Base-by-base conservation (phyloP, 2,888 invertebrate genomes). In the Zaprionus bogoriensis region DNA sequence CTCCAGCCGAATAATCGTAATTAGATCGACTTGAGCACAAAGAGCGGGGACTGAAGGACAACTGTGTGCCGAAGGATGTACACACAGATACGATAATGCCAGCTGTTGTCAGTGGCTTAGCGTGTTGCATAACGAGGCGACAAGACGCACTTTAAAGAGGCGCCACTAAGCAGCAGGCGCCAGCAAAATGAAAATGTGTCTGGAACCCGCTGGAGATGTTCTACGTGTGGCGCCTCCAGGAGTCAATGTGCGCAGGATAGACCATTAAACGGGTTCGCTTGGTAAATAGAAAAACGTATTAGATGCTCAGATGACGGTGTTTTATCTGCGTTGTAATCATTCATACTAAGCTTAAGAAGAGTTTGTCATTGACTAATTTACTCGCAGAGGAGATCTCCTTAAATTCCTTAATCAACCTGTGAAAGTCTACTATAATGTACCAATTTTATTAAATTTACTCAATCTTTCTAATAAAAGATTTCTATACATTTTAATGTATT, bases 11-110 rank as follows among this genome's bases (percentile, higher is more conserved):
- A 66, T 83, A 78, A 85, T 78, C 76, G 62, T 78, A 78, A 85
- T 72, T 82, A 67, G 76, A 85, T 78, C 68, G 67, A 57, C 75
- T 70, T 77, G 57, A 59, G 60, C 67, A 80, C 82, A 81, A 41
- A 53, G 60, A 12, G 14, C 52, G 22, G 36, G 14, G 9, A 48
- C 47, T 25, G 41, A 9, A 32, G 14, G 30, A 17, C 12, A 53
- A 36, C 46, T 59, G 20, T 39, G 27, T 22, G 10, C 14, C 19
- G 36, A 41, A 2, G 7, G 9, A n/a, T 12, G 14, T 32, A 17
- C 23, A 32, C 7, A 6, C 14, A 28, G 38, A 57, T 28, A 22
- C 22, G n/a, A 45, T 53, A 44, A 55, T 19, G 12, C 17, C 65
- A 71, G 50, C 74, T 63, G 71, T 45, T 22, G 45, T 14, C 25